Percentiles rank a stretch among this genome's conserved stretches.
These are phyloP conservation scores for Melanotus villosus DNA, from an alignment of 2,888 invertebrate genomes.

Conservation along the genomic window DNA sequence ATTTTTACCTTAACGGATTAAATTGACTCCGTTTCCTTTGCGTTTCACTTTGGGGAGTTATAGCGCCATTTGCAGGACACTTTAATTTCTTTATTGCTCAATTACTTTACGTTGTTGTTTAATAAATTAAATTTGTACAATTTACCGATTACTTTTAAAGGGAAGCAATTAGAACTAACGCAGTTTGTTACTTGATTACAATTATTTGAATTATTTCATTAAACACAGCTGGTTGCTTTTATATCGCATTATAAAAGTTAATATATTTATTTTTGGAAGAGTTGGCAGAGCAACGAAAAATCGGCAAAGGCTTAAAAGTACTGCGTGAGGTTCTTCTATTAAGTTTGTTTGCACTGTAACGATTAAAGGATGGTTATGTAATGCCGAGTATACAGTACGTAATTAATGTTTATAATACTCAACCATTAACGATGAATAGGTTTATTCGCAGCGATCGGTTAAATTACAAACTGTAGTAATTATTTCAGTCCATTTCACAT, in stretches of 20 bases:
- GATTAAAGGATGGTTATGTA: no score
- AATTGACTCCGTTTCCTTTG: not conserved
- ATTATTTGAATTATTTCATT: no score
- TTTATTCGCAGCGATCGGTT: not conserved
- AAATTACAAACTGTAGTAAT: not conserved
- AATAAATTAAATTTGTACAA: constrained; percentile 17
- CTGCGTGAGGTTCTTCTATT: no score
- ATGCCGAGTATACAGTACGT: no score
- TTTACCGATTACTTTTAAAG: not conserved
- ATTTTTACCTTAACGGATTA: constrained; percentile 11
- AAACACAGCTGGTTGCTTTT: no score
- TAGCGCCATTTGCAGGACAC: constrained; percentile 9
- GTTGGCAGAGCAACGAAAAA: no score
- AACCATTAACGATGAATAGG: not conserved
- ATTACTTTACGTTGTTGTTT: constrained; percentile 21
- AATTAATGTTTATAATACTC: no score
- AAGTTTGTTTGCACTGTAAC: no score
- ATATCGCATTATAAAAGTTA: no score
- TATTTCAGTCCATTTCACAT: not conserved
- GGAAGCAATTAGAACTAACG: constrained; percentile 4
- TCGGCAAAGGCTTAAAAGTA: no score
- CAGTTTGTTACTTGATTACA: no score
- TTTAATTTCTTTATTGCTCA: constrained; percentile 26
- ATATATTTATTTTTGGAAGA: no score
- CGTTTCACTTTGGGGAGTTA: constrained; percentile 4